Evolutionary conservation across 2,797 vertebrate genomes (phyloP).

Genomic region (Prionace glauca): DNA sequence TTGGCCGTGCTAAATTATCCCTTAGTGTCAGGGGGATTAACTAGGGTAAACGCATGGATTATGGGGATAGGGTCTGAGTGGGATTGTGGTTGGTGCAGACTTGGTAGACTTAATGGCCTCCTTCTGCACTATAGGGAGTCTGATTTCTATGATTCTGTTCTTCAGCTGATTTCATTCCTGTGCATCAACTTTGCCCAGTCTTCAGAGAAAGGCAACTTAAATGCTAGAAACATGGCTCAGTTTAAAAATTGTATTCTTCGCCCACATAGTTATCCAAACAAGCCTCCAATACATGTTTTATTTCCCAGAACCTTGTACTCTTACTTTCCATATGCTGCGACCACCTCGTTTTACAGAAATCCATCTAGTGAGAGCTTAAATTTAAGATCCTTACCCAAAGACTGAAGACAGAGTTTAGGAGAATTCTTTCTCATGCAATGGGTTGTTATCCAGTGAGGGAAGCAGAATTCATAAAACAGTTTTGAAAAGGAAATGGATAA

Average conservation of each 20-base stretch:
- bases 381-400: neutral
- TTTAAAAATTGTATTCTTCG: neutral
- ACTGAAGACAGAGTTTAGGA: neutral
- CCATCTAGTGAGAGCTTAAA: neutral
- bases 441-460: neutral
- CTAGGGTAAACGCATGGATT: too few species aligned
- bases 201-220: neutral
- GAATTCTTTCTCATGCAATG: neutral
- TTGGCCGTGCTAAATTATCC: too few species aligned
- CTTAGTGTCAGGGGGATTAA: too few species aligned
- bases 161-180: slow-evolving; percentile 4
- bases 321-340: neutral
- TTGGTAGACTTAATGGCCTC: too few species aligned
- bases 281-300: neutral
- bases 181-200: neutral
- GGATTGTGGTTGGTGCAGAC: too few species aligned
- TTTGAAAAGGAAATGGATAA: slow-evolving; percentile 2
- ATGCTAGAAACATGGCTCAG: neutral
- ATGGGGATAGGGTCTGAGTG: too few species aligned
- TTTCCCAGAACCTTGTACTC: neutral
- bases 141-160: neutral
- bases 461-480: neutral
- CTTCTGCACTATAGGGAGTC: too few species aligned
- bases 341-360: neutral
- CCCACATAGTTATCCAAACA: neutral